Evolutionary conservation across 2,888 invertebrate species (phyloP), one percentile per base, ranked within the genome.

Genomic region (Agelastica alni): DNA sequence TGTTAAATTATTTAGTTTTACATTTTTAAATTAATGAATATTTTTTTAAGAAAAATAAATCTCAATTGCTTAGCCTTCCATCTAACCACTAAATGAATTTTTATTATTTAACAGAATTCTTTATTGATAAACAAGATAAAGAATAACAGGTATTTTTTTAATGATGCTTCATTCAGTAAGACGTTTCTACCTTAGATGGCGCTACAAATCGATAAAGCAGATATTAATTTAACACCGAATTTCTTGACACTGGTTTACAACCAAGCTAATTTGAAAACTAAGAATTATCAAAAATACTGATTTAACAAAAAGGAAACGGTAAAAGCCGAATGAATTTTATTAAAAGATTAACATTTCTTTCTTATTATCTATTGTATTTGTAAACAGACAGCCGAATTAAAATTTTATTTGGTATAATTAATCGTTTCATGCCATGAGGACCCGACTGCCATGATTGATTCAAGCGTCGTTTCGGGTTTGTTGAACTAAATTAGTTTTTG

Each of bases 391-490:
- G 6, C 10, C 16, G 17, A 18, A 17, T 17, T 34, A 28, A 46
- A 46, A 46, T 26, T 36, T 36, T 46, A 46, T 46, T 46, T 31
- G 2, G 28, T 16, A 34, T 36, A 46, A 46, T 46, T 46, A 37
- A 46, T 37, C 16, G 46, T 22, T 28, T 34, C 46, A 28, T 46
- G 36, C 46, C 46, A 46, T 46, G 46, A 46, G 46, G 46, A 46
- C 34, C 36, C 59, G 65, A 62, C 67, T 76, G 77, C 77, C 78
- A 78, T 78, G 77, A 78, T 77, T 75, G 77, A 76, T 77, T 76
- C 69, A 64, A 75, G 77, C 77, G 77, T 77, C 75, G 71, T 69
- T 72, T 65, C 65, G 65, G 61, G 60, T 62, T 63, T 67, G 69
- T 67, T 66, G 63, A 61, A 61, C 63, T 63, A 69, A 69, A 69